phyloP scores from a whole-genome alignment of 2,888 invertebrate species.

The Heliconius aoede region DNA sequence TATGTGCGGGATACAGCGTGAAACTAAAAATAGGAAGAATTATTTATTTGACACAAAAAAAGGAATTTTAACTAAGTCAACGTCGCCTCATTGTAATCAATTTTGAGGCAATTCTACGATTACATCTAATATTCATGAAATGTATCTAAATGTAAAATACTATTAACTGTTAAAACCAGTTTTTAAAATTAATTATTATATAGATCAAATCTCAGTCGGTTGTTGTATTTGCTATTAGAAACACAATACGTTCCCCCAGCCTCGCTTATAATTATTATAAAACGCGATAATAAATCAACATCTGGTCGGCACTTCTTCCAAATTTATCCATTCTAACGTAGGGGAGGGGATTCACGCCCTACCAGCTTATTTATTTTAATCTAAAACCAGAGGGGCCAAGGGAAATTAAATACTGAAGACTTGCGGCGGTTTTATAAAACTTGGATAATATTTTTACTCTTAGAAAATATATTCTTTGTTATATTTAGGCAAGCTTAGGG shows the following conservation, averaged over 20 bases:
- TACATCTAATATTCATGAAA: background rate
- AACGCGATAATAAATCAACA: slow-evolving; percentile 81
- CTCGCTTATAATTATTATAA: slow-evolving; percentile 77
- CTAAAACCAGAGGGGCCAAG: slow-evolving; percentile 71
- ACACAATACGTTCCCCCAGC: slow-evolving; percentile 64
- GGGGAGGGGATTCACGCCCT: slow-evolving; percentile 65
- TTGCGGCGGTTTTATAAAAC: slow-evolving; percentile 37
- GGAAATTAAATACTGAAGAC: slow-evolving; percentile 75
- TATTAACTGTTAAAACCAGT: background rate
- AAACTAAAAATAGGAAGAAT: background rate
- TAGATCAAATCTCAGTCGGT: slow-evolving; percentile 36
- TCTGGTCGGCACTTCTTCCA: slow-evolving; percentile 77
- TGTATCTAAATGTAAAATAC: background rate
- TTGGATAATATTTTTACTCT: slow-evolving; percentile 32
- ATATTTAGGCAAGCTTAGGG: background rate
- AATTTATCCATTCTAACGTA: slow-evolving; percentile 67
- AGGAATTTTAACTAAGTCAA: background rate
- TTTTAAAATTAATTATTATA: slow-evolving; percentile 25
- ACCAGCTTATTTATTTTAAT: slow-evolving; percentile 73
- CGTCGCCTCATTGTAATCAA: background rate
- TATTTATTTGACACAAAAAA: background rate
- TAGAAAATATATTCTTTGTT: slow-evolving; percentile 14
- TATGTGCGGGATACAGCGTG: too few species aligned
- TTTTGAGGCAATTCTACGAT: background rate
- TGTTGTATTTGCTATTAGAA: slow-evolving; percentile 40